Evolutionary conservation across 2,888 invertebrate genomes (phyloP), one percentile per base, ranked within the genome.

Genomic region (Phalera bucephala): DNA sequence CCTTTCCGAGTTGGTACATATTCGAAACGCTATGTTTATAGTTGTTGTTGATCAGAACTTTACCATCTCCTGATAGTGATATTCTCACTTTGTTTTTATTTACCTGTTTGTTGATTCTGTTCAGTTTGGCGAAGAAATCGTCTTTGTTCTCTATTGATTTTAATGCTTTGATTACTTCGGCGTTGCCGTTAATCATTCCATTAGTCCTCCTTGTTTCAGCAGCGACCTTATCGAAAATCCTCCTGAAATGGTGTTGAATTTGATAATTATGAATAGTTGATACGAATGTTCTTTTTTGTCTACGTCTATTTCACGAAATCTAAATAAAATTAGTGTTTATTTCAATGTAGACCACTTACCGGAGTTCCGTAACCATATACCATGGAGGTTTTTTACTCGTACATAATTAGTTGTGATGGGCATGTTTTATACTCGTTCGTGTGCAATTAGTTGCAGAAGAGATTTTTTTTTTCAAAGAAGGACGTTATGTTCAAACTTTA

Each of bases 171-270:
- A 87, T 86, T 0, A 87, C 72, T 52, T 84, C 84, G 1, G 81
- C 66, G 38, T 66, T 70, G 6, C 78, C 84, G 41, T 55, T 50
- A 3, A 61, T 49, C 10, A 77, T 60, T 4, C 80, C 78, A 17
- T 67, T 64, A 6, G 62, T 45, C 25, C 71, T 54, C 2, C 80
- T 64, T 0, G 84, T 80, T 51, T 82, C 80, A 43, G 78, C 81
- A 26, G 76, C 47, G 22, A 84, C 41, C 56, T 81, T 83, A 22
- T 74, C 72, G 35, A 84, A 84, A n/a, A 74, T 77, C 69, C 74
- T 82, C 39, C 86, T 84, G 47, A 20, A 59, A 63, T 23, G n/a
- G n/a, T n/a, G n/a, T n/a, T n/a, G n/a, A n/a, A n/a, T n/a, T n/a
- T n/a, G n/a, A n/a, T n/a, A n/a, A n/a, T n/a, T n/a, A n/a, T n/a